A percentile compares a stretch with the other conserved stretches of the same genome.
Conservation (phyloP, 2,113 vertebrate species). For the Nansenia antarctica region DNA sequence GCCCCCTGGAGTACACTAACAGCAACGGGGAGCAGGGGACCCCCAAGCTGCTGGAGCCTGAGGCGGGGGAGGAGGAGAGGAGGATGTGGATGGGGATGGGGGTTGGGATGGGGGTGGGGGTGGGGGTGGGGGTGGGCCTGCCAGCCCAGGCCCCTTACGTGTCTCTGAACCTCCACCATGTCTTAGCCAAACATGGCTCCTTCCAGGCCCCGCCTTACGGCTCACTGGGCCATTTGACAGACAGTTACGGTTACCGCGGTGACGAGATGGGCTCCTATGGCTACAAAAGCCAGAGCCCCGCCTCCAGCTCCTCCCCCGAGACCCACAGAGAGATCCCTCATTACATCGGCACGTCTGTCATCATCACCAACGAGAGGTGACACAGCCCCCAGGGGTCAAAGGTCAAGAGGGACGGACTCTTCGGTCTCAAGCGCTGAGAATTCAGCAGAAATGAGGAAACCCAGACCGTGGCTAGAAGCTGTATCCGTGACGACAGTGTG, state of each 20-base stretch:
- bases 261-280: constrained; percentile 70
- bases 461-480: background rate
- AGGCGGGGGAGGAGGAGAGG: constrained; percentile 58
- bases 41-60: constrained; percentile 44
- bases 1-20: constrained; percentile 46
- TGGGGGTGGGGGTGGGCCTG: constrained; percentile 60
- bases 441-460: constrained; percentile 1
- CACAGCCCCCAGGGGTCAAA: constrained; percentile 29
- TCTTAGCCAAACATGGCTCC: constrained; percentile 80
- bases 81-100: constrained; percentile 52
- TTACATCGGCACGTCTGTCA: constrained; percentile 89
- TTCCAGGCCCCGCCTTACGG: constrained; percentile 71
- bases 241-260: constrained; percentile 56
- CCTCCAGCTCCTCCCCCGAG: constrained; percentile 74
- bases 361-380: constrained; percentile 94
- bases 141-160: constrained; percentile 78
- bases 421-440: no score
- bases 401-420: background rate
- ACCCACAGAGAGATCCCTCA: constrained; percentile 80
- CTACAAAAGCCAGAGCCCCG: constrained; percentile 77
- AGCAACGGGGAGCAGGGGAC: constrained; percentile 36
- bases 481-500: background rate
- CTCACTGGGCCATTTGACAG: constrained; percentile 65
- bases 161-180: constrained; percentile 86
- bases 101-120: constrained; percentile 25